These are phyloP conservation scores for Hystrix brachyura DNA, from an alignment of 2,113 vertebrate genomes.

Conservation along the genomic window DNA sequence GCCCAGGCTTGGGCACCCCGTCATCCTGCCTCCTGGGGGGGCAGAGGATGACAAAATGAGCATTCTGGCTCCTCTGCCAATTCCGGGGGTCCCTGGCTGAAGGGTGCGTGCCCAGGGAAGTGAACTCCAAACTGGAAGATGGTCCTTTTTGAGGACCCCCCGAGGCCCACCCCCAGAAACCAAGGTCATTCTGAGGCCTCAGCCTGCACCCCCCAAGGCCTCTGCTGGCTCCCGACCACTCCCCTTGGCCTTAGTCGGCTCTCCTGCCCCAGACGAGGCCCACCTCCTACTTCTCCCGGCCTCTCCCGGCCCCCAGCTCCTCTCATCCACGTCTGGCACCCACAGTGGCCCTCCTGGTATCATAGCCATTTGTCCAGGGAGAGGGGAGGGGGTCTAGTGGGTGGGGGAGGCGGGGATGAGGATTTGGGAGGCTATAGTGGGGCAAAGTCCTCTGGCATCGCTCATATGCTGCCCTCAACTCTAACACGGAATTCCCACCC, in stretches of 20 bases:
- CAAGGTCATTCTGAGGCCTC: not conserved
- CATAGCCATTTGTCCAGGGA: not conserved
- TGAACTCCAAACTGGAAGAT: not conserved
- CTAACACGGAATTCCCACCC: not conserved
- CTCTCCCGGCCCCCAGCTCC: not conserved
- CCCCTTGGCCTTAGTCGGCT: not conserved
- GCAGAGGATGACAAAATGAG: not conserved
- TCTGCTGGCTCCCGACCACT: not conserved
- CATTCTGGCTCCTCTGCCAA: not conserved
- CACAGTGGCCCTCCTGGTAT: not conserved
- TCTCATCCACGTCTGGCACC: not conserved
- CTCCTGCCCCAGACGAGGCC: not conserved
- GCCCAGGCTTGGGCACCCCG: not conserved
- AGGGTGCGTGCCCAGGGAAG: not conserved
- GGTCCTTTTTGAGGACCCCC: not conserved
- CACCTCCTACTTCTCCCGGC: not conserved
- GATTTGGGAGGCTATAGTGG: not conserved
- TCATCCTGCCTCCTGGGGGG: not conserved
- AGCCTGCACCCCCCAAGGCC: not conserved
- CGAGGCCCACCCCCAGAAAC: not conserved
- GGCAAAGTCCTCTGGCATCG: not conserved
- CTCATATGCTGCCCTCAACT: not conserved
- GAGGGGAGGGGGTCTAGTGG: not conserved
- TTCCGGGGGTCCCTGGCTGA: not conserved
- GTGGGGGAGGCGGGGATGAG: not conserved